Conservation (phyloP, 2,888 invertebrate species). For the Apotomis betuletana region DNA sequence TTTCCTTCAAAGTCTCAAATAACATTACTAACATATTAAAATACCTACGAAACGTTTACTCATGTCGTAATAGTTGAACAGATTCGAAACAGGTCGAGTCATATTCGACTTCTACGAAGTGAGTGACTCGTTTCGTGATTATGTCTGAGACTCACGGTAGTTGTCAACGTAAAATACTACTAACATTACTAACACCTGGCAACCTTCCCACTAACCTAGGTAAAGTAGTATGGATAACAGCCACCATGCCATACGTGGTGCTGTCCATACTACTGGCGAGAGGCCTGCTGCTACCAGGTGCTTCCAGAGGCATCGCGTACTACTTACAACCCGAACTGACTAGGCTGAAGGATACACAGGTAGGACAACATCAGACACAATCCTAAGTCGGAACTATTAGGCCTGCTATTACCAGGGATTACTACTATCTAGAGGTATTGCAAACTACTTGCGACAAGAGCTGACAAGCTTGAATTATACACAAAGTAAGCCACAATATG, state of each 20-base stretch:
- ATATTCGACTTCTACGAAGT: too few species aligned
- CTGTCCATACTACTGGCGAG: slow-evolving; percentile 89
- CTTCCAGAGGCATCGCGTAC: slow-evolving; percentile 89
- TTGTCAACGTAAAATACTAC: not conserved
- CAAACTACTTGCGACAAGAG: slow-evolving; percentile 90
- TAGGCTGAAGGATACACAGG: slow-evolving; percentile 87
- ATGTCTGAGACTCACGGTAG: too few species aligned
- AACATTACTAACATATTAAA: too few species aligned
- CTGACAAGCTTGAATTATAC: slow-evolving; percentile 86
- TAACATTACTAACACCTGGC: not conserved
- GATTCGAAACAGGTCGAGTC: too few species aligned
- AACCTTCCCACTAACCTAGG: slow-evolving; percentile 66
- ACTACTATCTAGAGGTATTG: slow-evolving; percentile 88
- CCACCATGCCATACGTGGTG: slow-evolving; percentile 92
- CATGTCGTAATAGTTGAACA: too few species aligned
- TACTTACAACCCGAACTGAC: slow-evolving; percentile 90
- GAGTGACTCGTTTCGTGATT: too few species aligned
- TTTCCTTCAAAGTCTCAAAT: too few species aligned
- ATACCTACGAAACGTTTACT: too few species aligned
- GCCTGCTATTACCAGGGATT: slow-evolving; percentile 89
- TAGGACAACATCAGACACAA: slow-evolving; percentile 50
- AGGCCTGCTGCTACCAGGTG: slow-evolving; percentile 90
- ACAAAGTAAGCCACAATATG: slow-evolving; percentile 58
- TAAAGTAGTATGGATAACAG: slow-evolving; percentile 93
- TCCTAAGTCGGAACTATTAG: slow-evolving; percentile 81